Base-by-base conservation (phyloP, 2,888 invertebrate species). In the Epiblema foenella region DNA sequence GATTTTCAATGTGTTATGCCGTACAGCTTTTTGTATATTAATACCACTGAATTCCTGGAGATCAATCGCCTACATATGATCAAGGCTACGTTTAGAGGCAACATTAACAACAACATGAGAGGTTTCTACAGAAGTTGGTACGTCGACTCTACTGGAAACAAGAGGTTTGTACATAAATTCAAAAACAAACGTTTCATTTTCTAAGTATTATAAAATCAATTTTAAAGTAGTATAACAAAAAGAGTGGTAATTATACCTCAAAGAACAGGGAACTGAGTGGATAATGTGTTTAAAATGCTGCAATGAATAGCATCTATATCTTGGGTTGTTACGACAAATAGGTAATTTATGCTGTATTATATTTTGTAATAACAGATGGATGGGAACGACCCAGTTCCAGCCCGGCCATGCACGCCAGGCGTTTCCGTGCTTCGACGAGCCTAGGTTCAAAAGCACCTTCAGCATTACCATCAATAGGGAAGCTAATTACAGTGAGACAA, bases 351-450 rank as follows among this genome's bases (percentile, higher is more conserved):
- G n/a, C n/a, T 33, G 33, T 8, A 33, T 33, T 33, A 33, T 33
- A 33, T 33, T 33, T 33, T 33, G 33, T 7, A 5, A 33, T 33
- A 83, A 39, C 77, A 97, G 97, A 83, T 96, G 95, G 95, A 94
- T 97, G 86, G 96, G 94, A 0, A 95, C 96, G 8, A 97, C 97
- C 0, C 97, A 97, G 80, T 97, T 97, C 82, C 96, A 97, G 74
- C 95, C 97, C 0, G 96, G 95, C 0, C 95, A 96, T 79, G 97
- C 97, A 0, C 94, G 97, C 52, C 94, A 95, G 79, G 97, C 97
- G 0, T 98, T 98, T 83, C 98, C 98, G 8, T 98, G 98, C 84
- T 97, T 97, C 81, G 98, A 98, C 80, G 97, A 98, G 77, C 98
- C 98, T 1, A 94, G 94, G 17, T 96, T 96, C 82, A 97, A 98